These are phyloP conservation scores for Condylura cristata DNA, from an alignment of 2,113 vertebrate genomes.

Conservation along the genomic window DNA sequence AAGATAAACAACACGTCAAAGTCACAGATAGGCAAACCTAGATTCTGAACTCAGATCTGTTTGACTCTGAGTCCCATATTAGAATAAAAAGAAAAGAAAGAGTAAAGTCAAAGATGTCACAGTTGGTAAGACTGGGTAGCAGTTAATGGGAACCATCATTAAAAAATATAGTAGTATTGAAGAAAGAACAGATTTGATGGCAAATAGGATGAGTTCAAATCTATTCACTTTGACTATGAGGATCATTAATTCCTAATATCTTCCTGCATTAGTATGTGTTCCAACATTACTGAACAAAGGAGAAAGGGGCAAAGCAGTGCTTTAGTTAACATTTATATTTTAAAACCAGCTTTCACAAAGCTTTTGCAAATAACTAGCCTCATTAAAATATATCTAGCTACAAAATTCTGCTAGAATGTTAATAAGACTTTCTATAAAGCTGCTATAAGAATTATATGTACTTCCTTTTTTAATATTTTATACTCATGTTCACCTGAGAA, in stretches of 20 bases:
- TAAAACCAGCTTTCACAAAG: slow-evolving; percentile 43
- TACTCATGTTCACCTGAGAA: not conserved
- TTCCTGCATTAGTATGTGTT: slow-evolving; percentile 54
- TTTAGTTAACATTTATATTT: slow-evolving; percentile 39
- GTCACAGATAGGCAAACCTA: not conserved
- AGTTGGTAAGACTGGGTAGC: not conserved
- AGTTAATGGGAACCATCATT: not conserved
- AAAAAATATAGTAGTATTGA: slow-evolving; percentile 12
- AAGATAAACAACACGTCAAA: not conserved
- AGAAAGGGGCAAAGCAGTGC: slow-evolving; percentile 63
- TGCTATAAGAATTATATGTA: not conserved
- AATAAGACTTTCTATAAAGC: slow-evolving; percentile 38
- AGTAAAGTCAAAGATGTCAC: not conserved
- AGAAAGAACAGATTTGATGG: slow-evolving; percentile 54
- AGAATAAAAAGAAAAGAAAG: not conserved
- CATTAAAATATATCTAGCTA: slow-evolving; percentile 36
- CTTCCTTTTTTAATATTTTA: not conserved
- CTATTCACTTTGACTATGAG: slow-evolving; percentile 58
- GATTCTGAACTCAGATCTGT: slow-evolving; percentile 37
- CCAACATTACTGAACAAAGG: slow-evolving; percentile 53
- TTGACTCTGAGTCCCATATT: not conserved
- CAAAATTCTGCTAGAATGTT: slow-evolving; percentile 39
- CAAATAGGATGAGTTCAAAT: slow-evolving; percentile 56
- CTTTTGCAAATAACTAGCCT: slow-evolving; percentile 58
- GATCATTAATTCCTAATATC: slow-evolving; percentile 74